Conservation (phyloP, 2,113 vertebrate species). For the Chaetorhynchus papuensis region DNA sequence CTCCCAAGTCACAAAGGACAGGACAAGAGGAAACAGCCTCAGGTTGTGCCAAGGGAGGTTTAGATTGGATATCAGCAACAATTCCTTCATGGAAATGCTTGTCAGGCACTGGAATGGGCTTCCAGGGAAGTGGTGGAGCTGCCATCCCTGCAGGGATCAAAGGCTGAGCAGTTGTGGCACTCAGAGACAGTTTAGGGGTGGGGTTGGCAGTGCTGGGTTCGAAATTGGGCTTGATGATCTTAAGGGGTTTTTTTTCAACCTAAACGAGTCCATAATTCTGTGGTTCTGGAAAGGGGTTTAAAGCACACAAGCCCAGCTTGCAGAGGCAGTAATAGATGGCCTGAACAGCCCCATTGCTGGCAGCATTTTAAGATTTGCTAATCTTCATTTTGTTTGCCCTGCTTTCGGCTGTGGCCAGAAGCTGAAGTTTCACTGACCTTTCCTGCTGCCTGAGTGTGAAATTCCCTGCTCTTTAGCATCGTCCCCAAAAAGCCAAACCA, state of each 20-base stretch:
- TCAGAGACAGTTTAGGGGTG: background rate
- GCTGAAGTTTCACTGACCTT: background rate
- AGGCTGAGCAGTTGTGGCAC: background rate
- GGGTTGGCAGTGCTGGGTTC: background rate
- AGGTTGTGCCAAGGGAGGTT: background rate
- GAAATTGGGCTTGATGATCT: background rate
- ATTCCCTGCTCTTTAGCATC: background rate
- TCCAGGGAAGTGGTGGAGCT: background rate
- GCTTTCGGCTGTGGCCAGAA: background rate
- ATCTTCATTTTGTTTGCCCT: background rate
- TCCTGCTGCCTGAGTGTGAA: background rate
- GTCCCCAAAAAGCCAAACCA: background rate
- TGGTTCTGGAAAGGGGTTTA: background rate
- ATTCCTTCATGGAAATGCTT: background rate
- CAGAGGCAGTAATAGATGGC: background rate
- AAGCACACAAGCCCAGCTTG: background rate
- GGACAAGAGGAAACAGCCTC: background rate
- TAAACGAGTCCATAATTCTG: background rate
- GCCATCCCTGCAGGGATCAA: background rate
- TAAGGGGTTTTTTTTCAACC: background rate
- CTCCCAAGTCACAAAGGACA: no score
- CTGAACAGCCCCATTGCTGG: background rate
- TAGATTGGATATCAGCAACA: background rate
- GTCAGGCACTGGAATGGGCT: background rate
- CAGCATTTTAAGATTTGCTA: background rate